These are phyloP conservation scores for Tenthredo mesomela DNA, from an alignment of 2,888 invertebrate species.

Conservation along the genomic window DNA sequence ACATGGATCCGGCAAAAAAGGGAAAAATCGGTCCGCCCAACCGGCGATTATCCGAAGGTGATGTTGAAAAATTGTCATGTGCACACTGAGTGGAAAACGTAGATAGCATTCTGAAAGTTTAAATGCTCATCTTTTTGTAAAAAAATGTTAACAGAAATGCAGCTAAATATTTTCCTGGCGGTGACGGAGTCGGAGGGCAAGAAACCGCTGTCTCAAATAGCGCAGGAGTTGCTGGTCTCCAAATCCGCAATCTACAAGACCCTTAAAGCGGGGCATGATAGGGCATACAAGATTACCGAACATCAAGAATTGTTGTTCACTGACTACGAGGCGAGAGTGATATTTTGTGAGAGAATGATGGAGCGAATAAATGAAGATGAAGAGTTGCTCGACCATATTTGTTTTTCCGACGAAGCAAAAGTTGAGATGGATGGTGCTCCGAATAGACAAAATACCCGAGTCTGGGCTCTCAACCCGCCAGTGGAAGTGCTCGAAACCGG, in stretches of 20 bases:
- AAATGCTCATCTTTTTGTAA: background rate
- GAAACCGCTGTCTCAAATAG: background rate
- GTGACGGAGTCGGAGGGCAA: background rate
- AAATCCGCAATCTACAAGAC: background rate
- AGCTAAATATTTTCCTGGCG: background rate
- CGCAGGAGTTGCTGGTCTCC: background rate
- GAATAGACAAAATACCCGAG: background rate
- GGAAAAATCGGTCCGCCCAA: too few species aligned
- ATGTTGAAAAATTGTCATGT: background rate
- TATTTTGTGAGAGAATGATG: background rate
- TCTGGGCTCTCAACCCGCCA: background rate
- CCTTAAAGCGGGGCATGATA: background rate
- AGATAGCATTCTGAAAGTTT: background rate
- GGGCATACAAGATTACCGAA: background rate
- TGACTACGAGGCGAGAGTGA: background rate
- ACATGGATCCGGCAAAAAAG: too few species aligned
- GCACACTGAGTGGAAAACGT: background rate
- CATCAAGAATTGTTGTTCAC: background rate
- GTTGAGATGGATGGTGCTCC: background rate
- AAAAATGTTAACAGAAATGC: background rate
- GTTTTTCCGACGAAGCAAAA: background rate
- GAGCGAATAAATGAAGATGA: background rate
- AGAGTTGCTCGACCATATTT: background rate
- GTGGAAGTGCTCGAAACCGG: background rate
- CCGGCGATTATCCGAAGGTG: background rate